A percentile compares a stretch with the other conserved stretches of the same genome.
phyloP scores from a whole-genome alignment of 2,888 invertebrate species.

The Asteroscopus sphinx region DNA sequence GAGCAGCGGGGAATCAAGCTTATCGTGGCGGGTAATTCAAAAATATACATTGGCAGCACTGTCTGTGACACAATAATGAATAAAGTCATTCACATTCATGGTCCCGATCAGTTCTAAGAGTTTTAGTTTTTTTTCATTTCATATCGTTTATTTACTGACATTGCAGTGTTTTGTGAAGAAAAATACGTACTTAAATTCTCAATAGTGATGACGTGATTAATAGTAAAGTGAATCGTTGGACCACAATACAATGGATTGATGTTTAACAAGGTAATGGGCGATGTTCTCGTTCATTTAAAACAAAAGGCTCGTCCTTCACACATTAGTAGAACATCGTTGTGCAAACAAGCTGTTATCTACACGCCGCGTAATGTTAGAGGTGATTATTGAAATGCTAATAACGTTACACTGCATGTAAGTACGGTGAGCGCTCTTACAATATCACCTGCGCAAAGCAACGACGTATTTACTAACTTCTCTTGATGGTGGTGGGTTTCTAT shows the following conservation, averaged over 20 bases:
- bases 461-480: slow-evolving; percentile 71
- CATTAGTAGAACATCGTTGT: slow-evolving; percentile 84
- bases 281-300: slow-evolving; percentile 76
- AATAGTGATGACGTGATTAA: slow-evolving; percentile 51
- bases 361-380: slow-evolving; percentile 80
- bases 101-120: no score
- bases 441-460: slow-evolving; percentile 62
- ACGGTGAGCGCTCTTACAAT: slow-evolving; percentile 67
- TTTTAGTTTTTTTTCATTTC: slow-evolving; percentile 44
- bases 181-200: slow-evolving; percentile 25
- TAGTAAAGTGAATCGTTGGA: slow-evolving; percentile 56
- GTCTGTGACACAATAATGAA: no score
- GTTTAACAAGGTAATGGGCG: slow-evolving; percentile 81
- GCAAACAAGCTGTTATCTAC: slow-evolving; percentile 85
- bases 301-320: slow-evolving; percentile 88
- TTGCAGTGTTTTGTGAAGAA: slow-evolving; percentile 42
- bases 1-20: no score
- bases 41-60: no score
- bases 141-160: slow-evolving; percentile 39
- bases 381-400: slow-evolving; percentile 85
- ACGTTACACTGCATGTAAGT: slow-evolving; percentile 84
- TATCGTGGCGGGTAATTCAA: no score
- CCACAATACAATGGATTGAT: slow-evolving; percentile 65
- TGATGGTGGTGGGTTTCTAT: slow-evolving; percentile 80
- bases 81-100: no score